Base-by-base conservation (phyloP, 2,888 invertebrate genomes). In the Eremobia ochroleuca region DNA sequence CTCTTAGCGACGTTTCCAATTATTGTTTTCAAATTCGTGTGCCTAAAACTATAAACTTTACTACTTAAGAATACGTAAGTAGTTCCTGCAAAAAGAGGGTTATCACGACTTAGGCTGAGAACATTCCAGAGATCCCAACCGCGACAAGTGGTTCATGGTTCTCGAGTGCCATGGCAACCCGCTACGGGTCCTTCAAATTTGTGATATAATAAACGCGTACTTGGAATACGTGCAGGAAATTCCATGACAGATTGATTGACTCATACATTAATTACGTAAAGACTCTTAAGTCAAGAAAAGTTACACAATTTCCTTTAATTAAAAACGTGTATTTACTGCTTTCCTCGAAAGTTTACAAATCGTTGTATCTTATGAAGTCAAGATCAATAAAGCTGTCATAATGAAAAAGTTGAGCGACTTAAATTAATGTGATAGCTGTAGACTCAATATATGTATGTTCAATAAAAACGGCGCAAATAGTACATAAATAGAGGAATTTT, bases 251-350 rank as follows among this genome's bases (percentile, higher is more conserved):
- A 79, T 79, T 84, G 81, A 84, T 64, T 70, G 79, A 86, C 79
- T 86, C 73, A 72, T 64, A 73, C 40, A 79, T 87, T 84, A 75
- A 75, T 78, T 74, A 72, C 68, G 28, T 77, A 69, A 67, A 83
- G 73, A 83, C 74, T 83, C 52, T 40, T n/a, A 52, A 62, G 18
- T 37, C 21, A 18, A 49, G 59, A 55, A 74, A 87, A 87, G 69
- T 84, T 73, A 59, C 18, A 78, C 61, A 58, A 79, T 73, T 87
- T 86, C 62, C 72, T 62, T 62, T 66, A 74, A 83, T 62, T 40
- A 66, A 66, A 77, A 69, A 83, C 43, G 55, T 69, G 46, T 73
- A 70, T 55, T 86, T 67, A 67, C 67, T 40, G 52, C 43, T 72
- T 43, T 55, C 34, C n/a, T 52, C 11, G 21, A 65, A 83, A 79